Base-by-base conservation (phyloP, 92 coral and sea anemone genomes). In the Diadumene lineata region DNA sequence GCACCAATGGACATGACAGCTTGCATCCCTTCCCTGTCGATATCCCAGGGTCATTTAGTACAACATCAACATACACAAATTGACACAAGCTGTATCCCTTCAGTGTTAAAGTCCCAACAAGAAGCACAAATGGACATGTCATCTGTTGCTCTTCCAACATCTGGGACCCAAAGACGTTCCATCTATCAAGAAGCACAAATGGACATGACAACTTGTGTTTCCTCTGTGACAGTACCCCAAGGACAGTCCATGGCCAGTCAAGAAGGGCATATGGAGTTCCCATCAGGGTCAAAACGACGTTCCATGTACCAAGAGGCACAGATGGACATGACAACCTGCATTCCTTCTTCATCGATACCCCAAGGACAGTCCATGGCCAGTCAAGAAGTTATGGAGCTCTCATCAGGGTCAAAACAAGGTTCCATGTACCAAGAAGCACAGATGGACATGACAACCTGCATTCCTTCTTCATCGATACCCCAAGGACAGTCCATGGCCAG, bases 71-170 rank as follows among this genome's bases (percentile, higher is more conserved):
- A 72, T 21, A 55, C 53, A n/a, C 77, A 72, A 13, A 72, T 72
- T 50, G 55, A 72, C 55, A 72, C 77, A 1, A 30, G 63, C 0
- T 70, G 75, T 51, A 46, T 70, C 31, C 75, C 75, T 28, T 48
- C 75, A 26, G 15, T 34, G 18, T 26, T 51, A 17, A 70, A 64
- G 19, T 0, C 53, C 58, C 75, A 70, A 43, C 43, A 31, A 21
- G 75, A 70, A 9, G 65, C 48, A 2, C 75, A 70, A 8, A 70
- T 70, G 75, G 75, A 70, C 44, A 70, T 70, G 75, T 51, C 75
- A 29, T 30, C 75, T 3, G 51, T 63, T 70, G 75, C 55, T 27
- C 77, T 66, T 31, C 66, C 77, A n/a, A 24, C 66, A 17, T 29
- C 67, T 1, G 57, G 65, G 25, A 0, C 57, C 26, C 50, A 56